Base-by-base conservation (phyloP, 1,140 invertebrate genomes). In the Macrosteles quadrilineatus region DNA sequence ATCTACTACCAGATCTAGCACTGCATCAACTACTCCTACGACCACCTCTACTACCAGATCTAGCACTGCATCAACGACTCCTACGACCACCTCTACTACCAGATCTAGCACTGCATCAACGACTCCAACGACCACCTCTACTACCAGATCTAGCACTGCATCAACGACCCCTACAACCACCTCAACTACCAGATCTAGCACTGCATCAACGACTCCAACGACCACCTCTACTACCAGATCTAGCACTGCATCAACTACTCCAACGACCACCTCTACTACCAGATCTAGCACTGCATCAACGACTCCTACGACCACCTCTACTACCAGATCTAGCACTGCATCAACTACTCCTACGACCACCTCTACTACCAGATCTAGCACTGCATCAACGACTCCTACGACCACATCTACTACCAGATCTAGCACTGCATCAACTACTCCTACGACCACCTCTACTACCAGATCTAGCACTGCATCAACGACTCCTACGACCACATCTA, bases 61-160 rank as follows among this genome's bases (percentile, higher is more conserved):
- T n/a, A n/a, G n/a, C n/a, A n/a, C n/a, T n/a, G n/a, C n/a, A n/a
- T n/a, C n/a, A n/a, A n/a, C n/a, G n/a, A n/a, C n/a, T n/a, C n/a
- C n/a, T n/a, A n/a, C n/a, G n/a, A n/a, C n/a, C n/a, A n/a, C n/a
- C n/a, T n/a, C n/a, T n/a, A n/a, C n/a, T n/a, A n/a, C n/a, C n/a
- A n/a, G n/a, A n/a, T n/a, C n/a, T 27, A 69, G 9, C n/a, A 36
- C 30, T 32, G 30, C 67, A 69, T 11, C 47, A 21, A 64, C 57
- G 1, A 43, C 3, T 4, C 2, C 50, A 69, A 3, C 27, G 2
- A 63, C 67, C 19, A 65, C 31, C 64, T 36, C 68, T 6, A 19
- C 3, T n/a, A n/a, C n/a, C n/a, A n/a, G n/a, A n/a, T n/a, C n/a
- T n/a, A n/a, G n/a, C n/a, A 64, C 68, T 9, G 14, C 29, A 53